A percentile compares a stretch with the other conserved stretches of the same genome.
Evolutionary conservation across 1,140 invertebrate genomes (phyloP).

Genomic region (Linepithema humile): DNA sequence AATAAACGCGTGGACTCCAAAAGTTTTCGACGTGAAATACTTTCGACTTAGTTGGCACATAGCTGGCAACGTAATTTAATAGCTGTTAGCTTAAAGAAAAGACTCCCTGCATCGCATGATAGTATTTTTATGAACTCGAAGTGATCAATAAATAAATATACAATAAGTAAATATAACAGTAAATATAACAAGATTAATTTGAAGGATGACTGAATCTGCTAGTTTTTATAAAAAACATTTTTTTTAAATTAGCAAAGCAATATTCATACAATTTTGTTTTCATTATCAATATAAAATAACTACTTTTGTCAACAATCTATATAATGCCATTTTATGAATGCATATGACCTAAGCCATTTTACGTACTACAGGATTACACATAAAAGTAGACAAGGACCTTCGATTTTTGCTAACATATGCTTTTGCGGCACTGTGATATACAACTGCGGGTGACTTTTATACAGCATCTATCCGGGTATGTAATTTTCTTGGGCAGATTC

Average conservation of each 20-base stretch:
- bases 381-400: constrained; percentile 25
- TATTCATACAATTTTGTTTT: constrained; percentile 11
- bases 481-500: constrained; percentile 10
- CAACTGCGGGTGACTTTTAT: constrained; percentile 9
- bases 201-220: background rate
- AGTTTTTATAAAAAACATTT: background rate
- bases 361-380: background rate
- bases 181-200: background rate
- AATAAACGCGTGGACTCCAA: constrained; percentile 11
- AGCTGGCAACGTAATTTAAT: background rate
- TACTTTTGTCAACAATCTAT: background rate
- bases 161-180: background rate
- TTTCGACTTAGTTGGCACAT: background rate
- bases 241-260: too few relatives aligned
- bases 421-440: background rate
- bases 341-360: background rate
- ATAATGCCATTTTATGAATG: background rate
- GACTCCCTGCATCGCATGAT: background rate
- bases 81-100: background rate
- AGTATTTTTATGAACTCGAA: background rate
- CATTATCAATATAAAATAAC: background rate
- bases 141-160: background rate
- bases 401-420: background rate
- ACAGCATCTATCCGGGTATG: background rate
- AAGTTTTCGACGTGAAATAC: constrained; percentile 1